Evolutionary conservation across 1,140 invertebrate species (phyloP), one percentile per base, ranked within the genome.

Genomic region (Streblospio benedicti): DNA sequence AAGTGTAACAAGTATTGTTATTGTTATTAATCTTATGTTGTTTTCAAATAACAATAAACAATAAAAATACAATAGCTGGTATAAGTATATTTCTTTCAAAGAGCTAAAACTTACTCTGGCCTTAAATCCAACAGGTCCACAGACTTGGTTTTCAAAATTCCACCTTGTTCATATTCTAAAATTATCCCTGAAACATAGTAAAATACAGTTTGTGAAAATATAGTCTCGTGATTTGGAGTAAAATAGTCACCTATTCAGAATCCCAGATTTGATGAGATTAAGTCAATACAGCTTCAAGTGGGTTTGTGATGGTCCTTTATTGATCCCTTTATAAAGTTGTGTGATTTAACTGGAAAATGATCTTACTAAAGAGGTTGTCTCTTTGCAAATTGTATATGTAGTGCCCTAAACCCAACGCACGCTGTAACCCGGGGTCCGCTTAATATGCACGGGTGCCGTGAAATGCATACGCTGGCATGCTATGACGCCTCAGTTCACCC

Each of bases 111-210:
- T 76, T 69, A 79, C 76, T 76, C 70, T 65, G 71, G 67, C 65
- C 68, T 68, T 16, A 79, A 63, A 61, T 79, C 76, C 14, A 79
- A 60, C 4, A 79, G 61, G 61, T 79, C 76, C 59, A 79, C 74
- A 14, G 75, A 75, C 62, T 77, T 77, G 25, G 73, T 77, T 60
- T 79, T 79, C 50, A 78, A 32, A n/a, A 70, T 62, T 28, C 75
- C 75, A 56, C 74, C 72, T 62, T 76, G 74, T 64, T 78, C 76
- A 71, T 79, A 79, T 60, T 79, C 77, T 38, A 79, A 60, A 53
- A 79, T 79, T 32, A 79, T 79, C 56, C 77, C 77, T 79, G 62
- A 31, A 71, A 70, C 54, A 44, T 60, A 65, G 53, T 56, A 54
- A 55, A 27, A 41, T 33, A 31, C 27, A 57, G 49, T 56, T 18